Evolutionary conservation across 2,888 invertebrate genomes (phyloP), one percentile per base, ranked within the genome.

Genomic region (Sphaeridia pumilis): DNA sequence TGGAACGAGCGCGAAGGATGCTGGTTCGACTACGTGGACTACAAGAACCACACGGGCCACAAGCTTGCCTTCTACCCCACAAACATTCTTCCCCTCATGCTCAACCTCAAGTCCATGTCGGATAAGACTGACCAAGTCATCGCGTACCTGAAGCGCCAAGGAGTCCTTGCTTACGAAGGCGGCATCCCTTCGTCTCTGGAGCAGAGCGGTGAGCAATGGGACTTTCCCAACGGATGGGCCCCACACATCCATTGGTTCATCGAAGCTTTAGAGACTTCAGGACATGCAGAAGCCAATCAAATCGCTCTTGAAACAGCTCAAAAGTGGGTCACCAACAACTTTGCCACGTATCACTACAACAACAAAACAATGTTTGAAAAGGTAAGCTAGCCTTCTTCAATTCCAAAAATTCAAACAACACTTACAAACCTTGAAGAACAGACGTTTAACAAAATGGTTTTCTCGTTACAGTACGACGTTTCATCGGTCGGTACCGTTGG

Each of bases 211-310:
- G 55, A 61, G 35, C 66, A 66, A 50, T 64, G 65, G 65, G 64
- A 64, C 48, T 63, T 62, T 46, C 62, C 72, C 2, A 59, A 58
- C 42, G 55, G 56, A 17, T 94, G 94, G 94, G 86, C 94, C 1
- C 93, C 94, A 1, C 75, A 90, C 28, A 88, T 90, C 70, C 83
- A 92, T 68, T 80, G 92, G 34, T 73, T 89, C 64, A 80, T 92
- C 14, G 76, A 80, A 66, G 87, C 85, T 0, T 74, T 92, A 49
- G 78, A 82, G 20, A 76, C 78, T 65, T 81, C 87, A 0, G 79
- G 77, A 0, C 76, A 80, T 26, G 71, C 75, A 0, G 76, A 77
- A 46, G 85, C 87, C 0, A 72, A 76, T 65, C 67, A 77, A 4
- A 66, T 84, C n/a, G 87, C 88, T 1, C 74, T 70, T 46, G 78